Base-by-base conservation (phyloP, 2,113 vertebrate species). In the Aspiorhynchus laticeps region DNA sequence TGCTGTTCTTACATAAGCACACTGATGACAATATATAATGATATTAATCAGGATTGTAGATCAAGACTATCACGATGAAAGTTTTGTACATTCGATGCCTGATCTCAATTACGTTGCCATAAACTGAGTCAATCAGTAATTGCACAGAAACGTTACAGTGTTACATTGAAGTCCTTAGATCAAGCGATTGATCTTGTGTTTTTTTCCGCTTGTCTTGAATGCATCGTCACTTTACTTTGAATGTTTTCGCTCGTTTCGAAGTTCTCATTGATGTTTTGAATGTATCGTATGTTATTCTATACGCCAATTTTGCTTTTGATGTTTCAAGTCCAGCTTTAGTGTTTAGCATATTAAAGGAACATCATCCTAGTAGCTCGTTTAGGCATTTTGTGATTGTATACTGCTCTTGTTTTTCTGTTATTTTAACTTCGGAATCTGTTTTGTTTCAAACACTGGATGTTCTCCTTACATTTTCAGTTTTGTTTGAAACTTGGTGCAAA, bases 211-310 rank as follows among this genome's bases (percentile, higher is more conserved):
- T 0, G 84, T 85, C 41, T 85, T 28, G 81, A 86, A 83, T 6
- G 76, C 88, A 80, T 63, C 11, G 80, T 84, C 85, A 83, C 85
- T 86, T 88, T 88, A 86, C 21, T 81, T 61, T 79, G 41, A 77
- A 69, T 43, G 77, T 85, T 83, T 74, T 84, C 1, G 53, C 82
- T 85, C 71, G 46, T 80, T 80, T 61, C 48, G 8, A 83, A 51
- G 80, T 74, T 84, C 46, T 84, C 67, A 74, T 71, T 75, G 28
- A 83, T 82, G 59, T 63, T 83, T 69, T 80, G 63, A 84, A 84
- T 75, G 83, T 80, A 86, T 43, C 59, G 43, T 86, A 61, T 71
- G 61, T 86, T 83, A 74, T 84, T 51, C 76, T 83, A 41, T 74
- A 56, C 21, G 33, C 81, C 63, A 15, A 11, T 73, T 74, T 84